phyloP scores from a whole-genome alignment of 2,888 invertebrate species.

The Eulithis prunata region DNA sequence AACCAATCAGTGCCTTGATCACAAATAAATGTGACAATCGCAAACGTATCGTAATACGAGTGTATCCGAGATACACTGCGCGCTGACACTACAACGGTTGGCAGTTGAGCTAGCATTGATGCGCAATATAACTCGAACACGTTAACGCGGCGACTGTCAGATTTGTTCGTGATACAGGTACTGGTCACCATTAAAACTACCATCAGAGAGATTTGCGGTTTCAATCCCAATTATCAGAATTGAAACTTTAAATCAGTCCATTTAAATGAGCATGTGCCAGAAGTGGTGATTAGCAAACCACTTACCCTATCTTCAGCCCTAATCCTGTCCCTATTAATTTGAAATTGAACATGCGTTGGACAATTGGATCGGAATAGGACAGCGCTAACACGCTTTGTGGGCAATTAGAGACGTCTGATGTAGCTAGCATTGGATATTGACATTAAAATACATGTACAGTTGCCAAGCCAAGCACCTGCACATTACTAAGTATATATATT shows the following conservation, averaged over 20 bases:
- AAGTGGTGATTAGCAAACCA: constrained; percentile 63
- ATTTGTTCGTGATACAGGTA: too few species aligned
- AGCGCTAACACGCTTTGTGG: constrained; percentile 57
- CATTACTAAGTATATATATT: too few species aligned
- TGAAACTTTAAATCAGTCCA: constrained; percentile 65
- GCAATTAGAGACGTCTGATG: constrained; percentile 64
- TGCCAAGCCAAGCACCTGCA: not conserved
- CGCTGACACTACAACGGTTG: too few species aligned
- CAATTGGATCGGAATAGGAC: constrained; percentile 66
- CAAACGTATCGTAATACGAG: too few species aligned
- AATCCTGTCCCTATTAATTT: constrained; percentile 68
- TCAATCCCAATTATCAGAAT: constrained; percentile 11
- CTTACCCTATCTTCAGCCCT: constrained; percentile 63
- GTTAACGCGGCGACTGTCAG: too few species aligned
- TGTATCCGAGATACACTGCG: too few species aligned
- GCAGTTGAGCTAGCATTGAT: too few species aligned
- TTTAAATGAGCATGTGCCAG: constrained; percentile 49
- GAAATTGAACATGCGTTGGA: constrained; percentile 65
- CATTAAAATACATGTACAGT: constrained; percentile 17
- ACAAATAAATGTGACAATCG: too few species aligned
- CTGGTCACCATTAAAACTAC: not conserved
- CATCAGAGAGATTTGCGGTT: not conserved
- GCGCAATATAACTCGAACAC: too few species aligned
- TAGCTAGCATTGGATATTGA: constrained; percentile 25
- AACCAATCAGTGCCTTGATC: too few species aligned